A percentile compares a stretch with the other conserved stretches of the same genome.
phyloP scores from a whole-genome alignment of 1,140 invertebrate species.

The Sitobion miscanthi region DNA sequence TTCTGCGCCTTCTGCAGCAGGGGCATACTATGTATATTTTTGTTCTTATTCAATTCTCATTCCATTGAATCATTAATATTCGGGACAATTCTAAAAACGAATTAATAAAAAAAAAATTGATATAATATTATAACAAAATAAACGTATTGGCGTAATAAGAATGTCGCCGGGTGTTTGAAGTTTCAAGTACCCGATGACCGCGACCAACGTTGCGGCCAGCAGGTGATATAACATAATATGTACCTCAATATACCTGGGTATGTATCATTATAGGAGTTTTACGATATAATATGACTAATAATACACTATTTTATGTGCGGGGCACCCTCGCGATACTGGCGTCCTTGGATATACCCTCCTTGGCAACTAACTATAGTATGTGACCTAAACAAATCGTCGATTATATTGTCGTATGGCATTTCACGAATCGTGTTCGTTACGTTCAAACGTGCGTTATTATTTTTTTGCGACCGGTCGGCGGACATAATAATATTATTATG shows the following conservation, averaged over 20 bases:
- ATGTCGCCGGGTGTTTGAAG: neutral
- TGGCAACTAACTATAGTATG: neutral
- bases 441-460: neutral
- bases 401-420: neutral
- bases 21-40: neutral
- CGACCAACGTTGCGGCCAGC: neutral
- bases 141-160: neutral
- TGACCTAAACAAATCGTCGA: slow-evolving; percentile 10
- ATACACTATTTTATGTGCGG: neutral
- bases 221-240: neutral
- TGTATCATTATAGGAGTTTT: neutral
- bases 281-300: neutral
- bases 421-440: neutral
- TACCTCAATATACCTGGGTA: neutral
- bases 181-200: neutral
- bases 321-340: neutral
- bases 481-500: neutral
- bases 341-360: neutral
- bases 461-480: neutral
- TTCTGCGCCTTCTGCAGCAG: no score
- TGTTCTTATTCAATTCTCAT: no score
- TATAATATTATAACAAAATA: neutral
- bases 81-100: neutral
- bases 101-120: neutral
- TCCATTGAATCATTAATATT: neutral